Evolutionary conservation across 2,113 vertebrate genomes (phyloP), one percentile per base, ranked within the genome.

Genomic region (Halichoerus grypus): DNA sequence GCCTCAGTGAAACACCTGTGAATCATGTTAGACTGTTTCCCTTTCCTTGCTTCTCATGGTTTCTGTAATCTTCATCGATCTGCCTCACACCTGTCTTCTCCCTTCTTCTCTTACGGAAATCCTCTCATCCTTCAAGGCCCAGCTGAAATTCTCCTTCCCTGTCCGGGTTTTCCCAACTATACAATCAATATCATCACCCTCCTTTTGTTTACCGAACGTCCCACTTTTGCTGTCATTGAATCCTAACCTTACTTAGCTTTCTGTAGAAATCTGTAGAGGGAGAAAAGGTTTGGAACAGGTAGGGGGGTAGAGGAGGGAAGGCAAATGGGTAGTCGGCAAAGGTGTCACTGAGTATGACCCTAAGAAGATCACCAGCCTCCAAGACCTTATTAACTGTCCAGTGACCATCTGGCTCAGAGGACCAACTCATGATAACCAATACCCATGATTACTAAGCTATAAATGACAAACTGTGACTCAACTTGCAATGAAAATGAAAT

Each of bases 151-250:
- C 80, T 24, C 6, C 55, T 80, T 33, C 9, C 7, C 24, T 26
- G 6, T 22, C 76, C 16, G 12, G n/a, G 31, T 83, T 93, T 65
- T 36, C 18, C 55, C 3, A 3, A 26, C 13, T 61, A 33, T 81
- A 8, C 3, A n/a, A 1, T 71, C 12, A n/a, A 0, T 31, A 1
- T 39, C 2, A 7, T n/a, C 7, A 39, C 7, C n/a, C 69, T 63
- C 15, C 12, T 8, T 65, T 80, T 7, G 3, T 67, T 74, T 46
- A 26, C 65, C 53, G 3, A n/a, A n/a, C 24, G 31, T 42, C 7
- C 1, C 28, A 16, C 82, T 55, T 36, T 46, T 28, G 5, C 24
- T 51, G 0, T 42, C 31, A n/a, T 51, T 18, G 33, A 49, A 22
- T 11, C 3, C 2, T 63, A 18, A 28, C n/a, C 4, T 81, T 49